A percentile compares a stretch with the other conserved stretches of the same genome.
These are phyloP conservation scores for Moxostoma hubbsi DNA, from an alignment of 2,797 vertebrate species.

Conservation along the genomic window DNA sequence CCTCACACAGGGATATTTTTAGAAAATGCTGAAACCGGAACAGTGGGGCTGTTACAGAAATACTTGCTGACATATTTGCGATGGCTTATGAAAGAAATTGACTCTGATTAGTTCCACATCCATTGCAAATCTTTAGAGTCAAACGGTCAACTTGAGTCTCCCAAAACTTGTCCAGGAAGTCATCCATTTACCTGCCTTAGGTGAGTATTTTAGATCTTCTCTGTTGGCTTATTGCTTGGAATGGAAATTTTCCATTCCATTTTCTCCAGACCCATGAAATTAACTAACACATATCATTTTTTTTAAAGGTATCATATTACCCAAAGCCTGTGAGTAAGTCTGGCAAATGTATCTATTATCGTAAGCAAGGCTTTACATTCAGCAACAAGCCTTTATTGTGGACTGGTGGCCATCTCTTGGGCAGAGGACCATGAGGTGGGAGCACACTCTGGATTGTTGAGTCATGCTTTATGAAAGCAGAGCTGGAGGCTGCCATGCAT, in stretches of 20 bases:
- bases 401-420: slow-evolving; percentile 36
- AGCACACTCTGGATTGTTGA: slow-evolving; percentile 12
- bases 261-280: slow-evolving; percentile 27
- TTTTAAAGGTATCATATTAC: slow-evolving; percentile 24
- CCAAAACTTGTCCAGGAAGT: not conserved
- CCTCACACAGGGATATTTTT: slow-evolving; percentile 47
- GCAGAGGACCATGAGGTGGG: slow-evolving; percentile 32
- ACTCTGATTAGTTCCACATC: slow-evolving; percentile 55
- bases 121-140: slow-evolving; percentile 24
- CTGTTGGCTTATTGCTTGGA: slow-evolving; percentile 31
- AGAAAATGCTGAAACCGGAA: slow-evolving; percentile 58
- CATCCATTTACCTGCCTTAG: slow-evolving; percentile 32
- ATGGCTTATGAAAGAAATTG: slow-evolving; percentile 50
- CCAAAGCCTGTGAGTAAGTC: not conserved
- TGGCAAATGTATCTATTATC: too few species aligned
- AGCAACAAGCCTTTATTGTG: not conserved
- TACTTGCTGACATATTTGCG: slow-evolving; percentile 46
- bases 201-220: slow-evolving; percentile 22
- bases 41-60: slow-evolving; percentile 44
- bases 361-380: slow-evolving; percentile 16
- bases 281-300: slow-evolving; percentile 12
- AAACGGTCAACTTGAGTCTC: slow-evolving; percentile 30
- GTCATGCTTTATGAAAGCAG: slow-evolving; percentile 44
- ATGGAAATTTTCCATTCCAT: slow-evolving; percentile 24
- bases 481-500: slow-evolving; percentile 46